A percentile compares a stretch with the other conserved stretches of the same genome.
phyloP scores from a whole-genome alignment of 2,888 invertebrate genomes.

The Phortica okadai region DNA sequence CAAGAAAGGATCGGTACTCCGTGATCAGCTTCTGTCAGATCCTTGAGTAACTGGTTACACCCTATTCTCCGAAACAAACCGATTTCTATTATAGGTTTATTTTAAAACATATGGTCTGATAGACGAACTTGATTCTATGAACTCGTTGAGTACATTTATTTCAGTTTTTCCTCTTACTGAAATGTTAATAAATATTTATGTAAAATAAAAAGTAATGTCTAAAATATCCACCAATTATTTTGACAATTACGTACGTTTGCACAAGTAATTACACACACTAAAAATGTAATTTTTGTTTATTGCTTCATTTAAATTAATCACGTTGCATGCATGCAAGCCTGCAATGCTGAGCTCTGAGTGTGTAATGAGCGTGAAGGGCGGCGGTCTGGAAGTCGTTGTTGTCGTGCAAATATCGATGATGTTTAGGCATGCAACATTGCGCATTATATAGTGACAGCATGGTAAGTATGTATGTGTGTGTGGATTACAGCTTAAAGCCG shows the following conservation, averaged over 20 bases:
- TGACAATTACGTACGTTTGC: not conserved
- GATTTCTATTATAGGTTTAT: no score
- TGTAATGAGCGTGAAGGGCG: not conserved
- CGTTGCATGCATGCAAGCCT: not conserved
- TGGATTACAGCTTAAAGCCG: constrained; percentile 3
- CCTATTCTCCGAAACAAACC: no score
- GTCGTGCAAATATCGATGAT: constrained; percentile 16
- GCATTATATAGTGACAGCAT: constrained; percentile 25
- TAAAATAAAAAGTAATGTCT: no score
- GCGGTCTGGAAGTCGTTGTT: not conserved
- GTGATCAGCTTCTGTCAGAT: no score
- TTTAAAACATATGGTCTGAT: no score
- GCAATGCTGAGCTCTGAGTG: not conserved
- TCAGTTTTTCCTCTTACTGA: no score
- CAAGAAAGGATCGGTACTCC: no score
- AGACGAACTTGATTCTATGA: no score
- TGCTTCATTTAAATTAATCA: constrained; percentile 29
- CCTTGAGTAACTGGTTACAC: no score
- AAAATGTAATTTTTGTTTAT: constrained; percentile 25
- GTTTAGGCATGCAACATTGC: constrained; percentile 8
- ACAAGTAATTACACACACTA: constrained; percentile 12
- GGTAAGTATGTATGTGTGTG: not conserved
- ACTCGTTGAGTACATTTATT: no score
- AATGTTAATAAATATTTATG: no score
- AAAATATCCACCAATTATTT: not conserved